Base-by-base conservation (phyloP, 2,113 vertebrate genomes). In the Hepsetus odoe region DNA sequence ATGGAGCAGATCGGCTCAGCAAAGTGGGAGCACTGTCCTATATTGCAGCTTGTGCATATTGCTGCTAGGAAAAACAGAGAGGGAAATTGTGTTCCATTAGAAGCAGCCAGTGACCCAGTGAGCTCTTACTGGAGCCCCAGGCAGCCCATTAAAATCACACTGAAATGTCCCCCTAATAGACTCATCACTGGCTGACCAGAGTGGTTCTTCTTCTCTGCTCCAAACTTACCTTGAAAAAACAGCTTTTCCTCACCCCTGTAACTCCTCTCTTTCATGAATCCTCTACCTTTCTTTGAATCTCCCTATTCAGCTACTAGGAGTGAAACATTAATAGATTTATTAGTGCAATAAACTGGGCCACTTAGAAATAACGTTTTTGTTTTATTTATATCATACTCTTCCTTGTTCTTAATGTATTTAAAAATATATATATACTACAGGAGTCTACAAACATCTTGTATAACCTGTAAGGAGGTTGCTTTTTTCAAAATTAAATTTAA, bases 41-140 rank as follows among this genome's bases (percentile, higher is more conserved):
- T 65, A 78, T 65, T 67, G 77, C 77, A 30, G 59, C 44, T 71
- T 75, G 77, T 61, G 77, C 74, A 72, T 65, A 77, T 38, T 30
- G 2, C 83, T 84, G 76, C 56, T 33, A 28, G 53, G 30, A 44
- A 32, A 16, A 61, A 30, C 14, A 49, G 58, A 61, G 4, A 32
- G 12, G 11, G 28, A 18, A 14, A 20, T 30, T 62, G 32, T 8
- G 59, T 11, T 59, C 56, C 28, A 16, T 59, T 59, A 33, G 30
- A 62, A 62, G 30, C 46, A 49, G 18, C 46, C 46, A 49, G 20
- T 49, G 59, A 33, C 5, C 59, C 32, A 18, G 33, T 62, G 59
- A 62, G 28, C 30, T 62, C 24, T 20, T 33, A 20, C 30, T 18
- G 14, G 18, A 49, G 20, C 46, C 18, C 59, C 18, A 62, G 59